Evolutionary conservation across 2,888 invertebrate species (phyloP), one percentile per base, ranked within the genome.

Genomic region (Brassicogethes aeneus): DNA sequence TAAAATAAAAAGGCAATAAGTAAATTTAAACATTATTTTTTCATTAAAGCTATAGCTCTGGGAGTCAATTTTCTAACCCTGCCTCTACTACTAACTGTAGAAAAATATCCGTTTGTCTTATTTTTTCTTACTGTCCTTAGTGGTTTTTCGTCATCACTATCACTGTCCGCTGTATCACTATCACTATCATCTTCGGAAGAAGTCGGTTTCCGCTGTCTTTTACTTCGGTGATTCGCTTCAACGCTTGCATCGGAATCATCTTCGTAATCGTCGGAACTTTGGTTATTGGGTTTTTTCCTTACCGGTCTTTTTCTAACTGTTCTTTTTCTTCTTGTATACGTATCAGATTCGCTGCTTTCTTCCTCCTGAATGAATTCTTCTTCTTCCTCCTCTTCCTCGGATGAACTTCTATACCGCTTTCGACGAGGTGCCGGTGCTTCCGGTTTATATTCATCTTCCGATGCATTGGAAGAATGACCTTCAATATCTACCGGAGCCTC

Each of bases 51-150:
- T 38, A 83, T 74, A 44, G 85, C 88, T 61, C 85, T 79, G 41
- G 85, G 80, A 16, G 89, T 89, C 54, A 90, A 77, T 66, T 83
- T 85, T 39, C 92, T 76, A 41, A 92, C 79, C 32, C 92, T 76
- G 2, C 93, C 92, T 39, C 92, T 76, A 55, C 89, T 90, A 61
- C 85, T 86, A 17, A 83, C 77, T 31, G 64, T 66, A 12, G 66
- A 65, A 44, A 67, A 52, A 40, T 53, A 58, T 13, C 47, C 52
- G 2, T 62, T 43, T 3, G 52, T 46, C 7, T 48, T 42, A 34
- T 47, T 63, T 34, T 60, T 42, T 35, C 31, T 47, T 14, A 47
- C 17, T 37, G 50, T 37, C 43, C 45, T 12, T 7, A 23, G 23
- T 7, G 23, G 23, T 10, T 10, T 23, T n/a, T n/a, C n/a, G 49